These are phyloP conservation scores for Dolichotis patagonum DNA, from an alignment of 2,113 vertebrate genomes.

Conservation along the genomic window DNA sequence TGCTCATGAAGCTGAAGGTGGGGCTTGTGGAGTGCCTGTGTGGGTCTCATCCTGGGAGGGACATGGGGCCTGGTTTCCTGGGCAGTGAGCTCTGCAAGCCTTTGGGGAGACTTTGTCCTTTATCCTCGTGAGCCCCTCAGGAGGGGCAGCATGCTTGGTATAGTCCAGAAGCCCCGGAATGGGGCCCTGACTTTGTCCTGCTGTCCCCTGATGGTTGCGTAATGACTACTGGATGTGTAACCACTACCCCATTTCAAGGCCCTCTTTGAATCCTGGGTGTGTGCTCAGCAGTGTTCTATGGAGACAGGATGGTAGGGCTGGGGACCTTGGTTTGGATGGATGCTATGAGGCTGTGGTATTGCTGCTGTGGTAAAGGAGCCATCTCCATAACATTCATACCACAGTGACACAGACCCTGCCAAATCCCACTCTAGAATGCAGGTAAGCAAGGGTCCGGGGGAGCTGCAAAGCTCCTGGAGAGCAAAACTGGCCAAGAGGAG, in stretches of 20 bases:
- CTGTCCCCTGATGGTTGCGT: too few species aligned
- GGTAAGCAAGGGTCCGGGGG: rapidly evolving
- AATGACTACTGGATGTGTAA: not conserved
- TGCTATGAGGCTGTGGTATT: not conserved
- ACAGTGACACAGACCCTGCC: not conserved
- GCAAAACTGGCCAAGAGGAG: not conserved
- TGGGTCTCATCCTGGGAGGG: not conserved
- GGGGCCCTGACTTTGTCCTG: not conserved
- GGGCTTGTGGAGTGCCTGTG: not conserved
- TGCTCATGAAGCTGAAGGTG: not conserved
- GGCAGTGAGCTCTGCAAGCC: not conserved
- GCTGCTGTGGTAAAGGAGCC: not conserved
- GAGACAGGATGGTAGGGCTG: too few species aligned
- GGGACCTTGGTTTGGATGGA: too few species aligned
- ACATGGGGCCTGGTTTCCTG: not conserved
- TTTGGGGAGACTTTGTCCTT: not conserved
- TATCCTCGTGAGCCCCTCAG: not conserved
- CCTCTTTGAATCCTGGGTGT: not conserved
- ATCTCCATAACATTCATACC: rapidly evolving
- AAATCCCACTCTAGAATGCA: not conserved
- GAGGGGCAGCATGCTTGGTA: not conserved
- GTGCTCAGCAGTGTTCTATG: not conserved
- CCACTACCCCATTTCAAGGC: not conserved
- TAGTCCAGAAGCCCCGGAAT: not conserved
- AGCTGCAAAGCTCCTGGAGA: not conserved